Conservation (phyloP, 2,113 vertebrate species). For the Tyrannus savana region DNA sequence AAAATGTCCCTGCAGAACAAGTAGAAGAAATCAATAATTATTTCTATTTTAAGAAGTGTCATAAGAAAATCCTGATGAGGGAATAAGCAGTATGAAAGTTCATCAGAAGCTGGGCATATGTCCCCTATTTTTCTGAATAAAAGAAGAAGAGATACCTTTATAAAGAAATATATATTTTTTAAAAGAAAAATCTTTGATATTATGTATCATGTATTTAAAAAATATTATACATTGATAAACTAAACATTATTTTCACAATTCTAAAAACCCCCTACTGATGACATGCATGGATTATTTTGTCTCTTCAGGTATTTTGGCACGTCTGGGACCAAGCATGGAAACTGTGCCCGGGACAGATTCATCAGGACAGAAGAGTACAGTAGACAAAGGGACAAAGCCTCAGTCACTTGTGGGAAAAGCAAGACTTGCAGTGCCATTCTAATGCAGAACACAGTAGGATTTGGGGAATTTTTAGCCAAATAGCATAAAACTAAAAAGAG, state of each 20-base stretch:
- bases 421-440: neutral
- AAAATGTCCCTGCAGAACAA: conserved; percentile 42
- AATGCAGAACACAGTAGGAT: neutral
- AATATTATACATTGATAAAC: neutral
- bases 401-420: neutral
- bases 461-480: neutral
- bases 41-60: conserved; percentile 9
- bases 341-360: rapidly evolving
- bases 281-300: neutral
- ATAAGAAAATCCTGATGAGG: neutral
- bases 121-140: neutral
- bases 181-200: neutral
- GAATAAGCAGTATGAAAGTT: conserved; percentile 9
- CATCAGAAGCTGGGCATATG: neutral
- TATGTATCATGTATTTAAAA: neutral
- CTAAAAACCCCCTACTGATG: neutral
- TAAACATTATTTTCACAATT: neutral
- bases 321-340: neutral
- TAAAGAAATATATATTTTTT: too few relatives aligned
- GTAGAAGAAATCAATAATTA: conserved; percentile 30
- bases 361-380: neutral
- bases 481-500: neutral
- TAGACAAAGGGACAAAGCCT: neutral
- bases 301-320: neutral
- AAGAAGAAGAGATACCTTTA: too few relatives aligned